phyloP scores from a whole-genome alignment of 2,888 invertebrate genomes.

The Hoplodrina blanda region DNA sequence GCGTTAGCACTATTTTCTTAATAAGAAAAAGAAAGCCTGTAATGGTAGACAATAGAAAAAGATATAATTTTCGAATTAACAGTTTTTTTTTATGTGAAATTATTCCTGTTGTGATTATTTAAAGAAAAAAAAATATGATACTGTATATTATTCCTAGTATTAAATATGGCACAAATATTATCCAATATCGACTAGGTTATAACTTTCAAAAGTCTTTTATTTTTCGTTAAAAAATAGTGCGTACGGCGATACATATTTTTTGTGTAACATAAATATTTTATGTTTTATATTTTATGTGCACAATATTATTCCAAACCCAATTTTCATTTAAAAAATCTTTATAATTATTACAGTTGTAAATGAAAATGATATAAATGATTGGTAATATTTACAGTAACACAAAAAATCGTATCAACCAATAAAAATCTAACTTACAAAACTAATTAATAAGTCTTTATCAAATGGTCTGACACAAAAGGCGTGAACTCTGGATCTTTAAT shows the following conservation, averaged over 20 bases:
- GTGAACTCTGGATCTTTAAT: conserved; percentile 80
- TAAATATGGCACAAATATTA: conserved; percentile 64
- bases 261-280: conserved; percentile 43
- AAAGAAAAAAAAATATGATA: neutral
- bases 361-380: no score
- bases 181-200: conserved; percentile 47
- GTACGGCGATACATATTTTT: conserved; percentile 34
- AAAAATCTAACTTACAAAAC: conserved; percentile 49
- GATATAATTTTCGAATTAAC: no score
- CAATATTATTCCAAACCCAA: no score
- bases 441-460: conserved; percentile 86
- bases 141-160: conserved; percentile 34
- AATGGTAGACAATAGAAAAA: no score
- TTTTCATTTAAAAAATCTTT: no score
- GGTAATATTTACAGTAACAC: conserved; percentile 45
- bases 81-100: no score
- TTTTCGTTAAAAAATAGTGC: conserved; percentile 58
- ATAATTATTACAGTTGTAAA: no score
- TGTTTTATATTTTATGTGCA: neutral
- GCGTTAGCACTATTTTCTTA: no score
- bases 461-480: conserved; percentile 84
- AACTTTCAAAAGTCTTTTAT: conserved; percentile 63
- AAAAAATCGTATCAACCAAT: conserved; percentile 39
- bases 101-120: no score
- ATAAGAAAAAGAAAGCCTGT: no score